Evolutionary conservation across 2,113 vertebrate genomes (phyloP), one percentile per base, ranked within the genome.

Genomic region (Syngnathus floridae): DNA sequence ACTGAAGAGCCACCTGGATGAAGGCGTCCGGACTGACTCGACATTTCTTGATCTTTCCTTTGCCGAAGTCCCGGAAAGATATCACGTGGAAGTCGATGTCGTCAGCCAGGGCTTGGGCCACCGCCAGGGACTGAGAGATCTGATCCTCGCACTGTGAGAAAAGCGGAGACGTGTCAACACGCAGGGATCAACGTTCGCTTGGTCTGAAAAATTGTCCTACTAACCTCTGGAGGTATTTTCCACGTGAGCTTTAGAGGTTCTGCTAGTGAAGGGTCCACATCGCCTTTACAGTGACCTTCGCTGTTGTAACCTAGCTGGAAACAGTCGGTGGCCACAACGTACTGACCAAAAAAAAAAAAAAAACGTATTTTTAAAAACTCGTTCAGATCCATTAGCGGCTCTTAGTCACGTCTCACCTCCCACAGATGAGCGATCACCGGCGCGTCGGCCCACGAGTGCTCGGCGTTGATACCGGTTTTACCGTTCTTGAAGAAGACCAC

Each of bases 231-330:
- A 0, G 91, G 77, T 64, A 98, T 94, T 66, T 96, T 93, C 95
- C 95, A 98, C 68, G 86, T 91, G 10, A 98, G 88, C 75, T 93
- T 92, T 64, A 91, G 88, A 58, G 95, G 95, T 55, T 57, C 14
- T 2, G 93, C 92, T 26, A 97, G 89, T 22, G 71, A 92, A 0
- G 84, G 75, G 74, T 93, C 92, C 46, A 74, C 68, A 0, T 94
- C 91, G 48, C 96, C 95, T 86, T 89, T 95, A 71, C 96, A 98
- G 69, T 98, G 94, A 0, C 97, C 97, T 7, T 96, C 95, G 67
- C 89, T 87, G 4, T 88, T 84, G 61, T 99, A 99, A 7, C 95
- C 93, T 38, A 99, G 88, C 11, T 95, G 91, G 76, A 97, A 93
- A 71, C 84, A 86, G 64, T 99, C 97, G 0, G 86, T 93, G 51